Conservation (phyloP, 2,888 invertebrate genomes). For the Neria commutata region DNA sequence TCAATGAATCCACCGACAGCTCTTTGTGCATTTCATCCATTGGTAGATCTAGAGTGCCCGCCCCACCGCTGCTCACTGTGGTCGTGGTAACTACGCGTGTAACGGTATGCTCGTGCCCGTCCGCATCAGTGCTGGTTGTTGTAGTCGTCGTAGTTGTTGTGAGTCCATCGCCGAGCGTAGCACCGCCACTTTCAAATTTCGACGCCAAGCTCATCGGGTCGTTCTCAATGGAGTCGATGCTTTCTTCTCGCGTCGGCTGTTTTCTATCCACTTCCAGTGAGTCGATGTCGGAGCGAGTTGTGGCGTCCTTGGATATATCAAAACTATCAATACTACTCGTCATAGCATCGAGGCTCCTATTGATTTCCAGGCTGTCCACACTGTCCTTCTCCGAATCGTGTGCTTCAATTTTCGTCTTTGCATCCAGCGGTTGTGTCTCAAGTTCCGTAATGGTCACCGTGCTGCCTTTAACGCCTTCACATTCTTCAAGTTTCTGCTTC, state of each 20-base stretch:
- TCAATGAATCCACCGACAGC: conserved; percentile 58
- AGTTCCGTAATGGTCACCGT: conserved; percentile 69
- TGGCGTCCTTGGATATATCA: conserved; percentile 61
- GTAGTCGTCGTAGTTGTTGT: conserved; percentile 53
- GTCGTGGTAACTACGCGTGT: conserved; percentile 45
- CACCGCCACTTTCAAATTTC: conserved; percentile 41
- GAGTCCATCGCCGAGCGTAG: conserved; percentile 43
- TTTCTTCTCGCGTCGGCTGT: conserved; percentile 55
- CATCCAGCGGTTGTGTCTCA: conserved; percentile 70
- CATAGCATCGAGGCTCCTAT: conserved; percentile 65
- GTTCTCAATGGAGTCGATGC: conserved; percentile 59
- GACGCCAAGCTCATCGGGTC: conserved; percentile 49
- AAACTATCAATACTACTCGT: conserved; percentile 67
- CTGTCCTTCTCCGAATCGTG: conserved; percentile 67
- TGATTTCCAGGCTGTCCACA: conserved; percentile 72
- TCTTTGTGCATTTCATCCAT: conserved; percentile 52
- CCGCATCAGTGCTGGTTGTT: conserved; percentile 53
- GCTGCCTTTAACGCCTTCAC: conserved; percentile 46
- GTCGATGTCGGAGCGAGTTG: conserved; percentile 57
- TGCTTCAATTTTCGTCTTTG: conserved; percentile 46
- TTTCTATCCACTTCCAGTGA: conserved; percentile 56
- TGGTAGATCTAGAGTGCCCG: conserved; percentile 34
- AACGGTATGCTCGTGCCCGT: conserved; percentile 48
- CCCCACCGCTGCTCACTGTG: conserved; percentile 33
- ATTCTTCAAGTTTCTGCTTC: conserved; percentile 59